phyloP scores from a whole-genome alignment of 2,113 vertebrate genomes.

The Anarrhichthys ocellatus region DNA sequence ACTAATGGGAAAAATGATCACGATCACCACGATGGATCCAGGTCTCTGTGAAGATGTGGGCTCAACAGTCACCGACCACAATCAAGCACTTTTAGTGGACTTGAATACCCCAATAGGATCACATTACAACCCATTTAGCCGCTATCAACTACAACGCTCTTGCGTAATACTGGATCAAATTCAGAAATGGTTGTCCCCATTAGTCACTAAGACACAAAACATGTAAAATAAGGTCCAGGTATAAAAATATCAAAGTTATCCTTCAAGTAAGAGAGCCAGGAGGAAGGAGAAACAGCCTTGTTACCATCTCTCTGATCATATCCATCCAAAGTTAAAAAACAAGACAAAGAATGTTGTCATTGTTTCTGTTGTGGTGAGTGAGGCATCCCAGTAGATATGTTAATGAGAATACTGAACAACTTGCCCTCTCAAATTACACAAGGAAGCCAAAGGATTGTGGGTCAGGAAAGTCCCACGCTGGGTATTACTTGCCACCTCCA shows the following conservation, averaged over 20 bases:
- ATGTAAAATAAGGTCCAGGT: too few relatives aligned
- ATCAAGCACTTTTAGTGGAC: too few relatives aligned
- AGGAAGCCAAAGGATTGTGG: constrained; percentile 25
- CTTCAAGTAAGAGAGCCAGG: neutral
- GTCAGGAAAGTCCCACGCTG: constrained; percentile 33
- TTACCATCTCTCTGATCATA: neutral
- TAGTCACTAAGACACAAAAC: neutral
- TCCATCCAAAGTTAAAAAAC: neutral
- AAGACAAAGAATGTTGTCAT: neutral
- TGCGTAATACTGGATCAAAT: too few relatives aligned
- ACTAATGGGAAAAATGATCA: too few relatives aligned
- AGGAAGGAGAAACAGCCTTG: neutral
- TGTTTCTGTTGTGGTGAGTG: constrained; percentile 19
- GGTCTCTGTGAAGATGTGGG: too few relatives aligned
- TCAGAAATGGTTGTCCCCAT: too few relatives aligned
- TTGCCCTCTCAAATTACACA: constrained; percentile 15
- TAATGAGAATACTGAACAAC: constrained; percentile 3
- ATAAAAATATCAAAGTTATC: too few relatives aligned
- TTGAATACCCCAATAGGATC: too few relatives aligned
- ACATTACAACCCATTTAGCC: too few relatives aligned
- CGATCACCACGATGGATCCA: too few relatives aligned
- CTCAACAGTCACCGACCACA: too few relatives aligned
- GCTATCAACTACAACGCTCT: too few relatives aligned
- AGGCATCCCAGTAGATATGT: constrained; percentile 8
- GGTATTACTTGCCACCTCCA: constrained; percentile 24